A percentile compares a stretch with the other conserved stretches of the same genome.
Evolutionary conservation across 2,113 vertebrate genomes (phyloP).

Genomic region (Furnarius figulus): DNA sequence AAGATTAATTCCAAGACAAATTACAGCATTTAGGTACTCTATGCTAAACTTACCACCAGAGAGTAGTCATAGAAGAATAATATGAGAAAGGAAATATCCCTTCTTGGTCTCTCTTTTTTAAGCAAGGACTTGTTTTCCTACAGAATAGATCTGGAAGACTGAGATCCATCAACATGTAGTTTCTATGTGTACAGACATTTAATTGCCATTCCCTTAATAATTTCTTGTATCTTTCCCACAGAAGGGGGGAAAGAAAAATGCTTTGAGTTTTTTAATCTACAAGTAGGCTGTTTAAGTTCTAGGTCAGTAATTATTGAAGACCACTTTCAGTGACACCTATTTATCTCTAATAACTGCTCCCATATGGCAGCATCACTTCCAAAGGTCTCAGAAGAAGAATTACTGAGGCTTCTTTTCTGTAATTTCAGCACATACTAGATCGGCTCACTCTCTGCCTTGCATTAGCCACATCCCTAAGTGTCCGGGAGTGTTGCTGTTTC

Average conservation of each 20-base stretch:
- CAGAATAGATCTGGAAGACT: neutral
- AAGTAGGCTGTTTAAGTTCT: neutral
- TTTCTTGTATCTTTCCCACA: neutral
- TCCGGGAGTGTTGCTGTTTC: neutral
- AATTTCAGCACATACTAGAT: neutral
- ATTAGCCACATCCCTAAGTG: neutral
- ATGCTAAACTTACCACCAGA: neutral
- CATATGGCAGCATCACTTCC: neutral
- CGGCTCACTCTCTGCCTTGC: neutral
- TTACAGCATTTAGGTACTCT: neutral
- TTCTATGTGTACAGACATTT: neutral
- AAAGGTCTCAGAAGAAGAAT: neutral
- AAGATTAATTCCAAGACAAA: neutral
- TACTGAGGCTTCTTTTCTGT: neutral
- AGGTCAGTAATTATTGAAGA: neutral
- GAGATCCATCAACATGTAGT: neutral
- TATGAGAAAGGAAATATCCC: neutral
- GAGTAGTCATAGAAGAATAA: neutral
- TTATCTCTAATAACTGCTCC: neutral
- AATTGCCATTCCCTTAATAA: neutral
- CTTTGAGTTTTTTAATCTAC: neutral
- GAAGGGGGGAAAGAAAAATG: neutral
- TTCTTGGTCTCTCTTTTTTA: neutral
- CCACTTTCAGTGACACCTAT: neutral
- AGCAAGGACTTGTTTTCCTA: neutral